Evolutionary conservation across 2,113 vertebrate species (phyloP).

Genomic region (Galemys pyrenaicus): DNA sequence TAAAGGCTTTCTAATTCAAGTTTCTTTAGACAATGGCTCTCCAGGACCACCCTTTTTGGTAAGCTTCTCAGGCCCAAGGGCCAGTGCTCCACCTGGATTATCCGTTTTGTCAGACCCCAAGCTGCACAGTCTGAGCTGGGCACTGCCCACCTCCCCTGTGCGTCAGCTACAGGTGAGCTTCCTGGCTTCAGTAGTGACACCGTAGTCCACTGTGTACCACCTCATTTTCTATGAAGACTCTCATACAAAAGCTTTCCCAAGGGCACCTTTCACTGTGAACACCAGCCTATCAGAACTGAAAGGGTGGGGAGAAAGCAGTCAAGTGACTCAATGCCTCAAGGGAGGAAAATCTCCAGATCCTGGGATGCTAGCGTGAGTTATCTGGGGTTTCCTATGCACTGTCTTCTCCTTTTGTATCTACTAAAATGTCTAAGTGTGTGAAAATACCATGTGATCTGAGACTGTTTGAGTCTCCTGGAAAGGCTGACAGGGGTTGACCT

Average conservation of each 20-base stretch:
- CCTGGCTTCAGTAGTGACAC: not conserved
- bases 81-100: not conserved
- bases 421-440: not conserved
- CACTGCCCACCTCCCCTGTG: not conserved
- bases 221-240: not conserved
- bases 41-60: not conserved
- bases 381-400: not conserved
- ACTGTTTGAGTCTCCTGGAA: not conserved
- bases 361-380: not conserved
- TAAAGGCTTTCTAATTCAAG: not conserved
- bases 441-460: not conserved
- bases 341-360: not conserved
- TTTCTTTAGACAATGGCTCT: not conserved
- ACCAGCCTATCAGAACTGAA: not conserved
- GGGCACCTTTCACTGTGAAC: not conserved
- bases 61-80: not conserved
- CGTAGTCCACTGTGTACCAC: rapidly evolving
- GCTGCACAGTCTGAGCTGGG: not conserved
- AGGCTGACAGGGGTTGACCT: not conserved
- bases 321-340: not conserved
- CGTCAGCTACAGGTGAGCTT: not conserved
- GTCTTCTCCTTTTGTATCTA: not conserved
- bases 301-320: not conserved
- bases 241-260: not conserved
- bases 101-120: not conserved